Evolutionary conservation across 2,888 invertebrate species (phyloP).

Genomic region (Petrolisthes cinctipes): DNA sequence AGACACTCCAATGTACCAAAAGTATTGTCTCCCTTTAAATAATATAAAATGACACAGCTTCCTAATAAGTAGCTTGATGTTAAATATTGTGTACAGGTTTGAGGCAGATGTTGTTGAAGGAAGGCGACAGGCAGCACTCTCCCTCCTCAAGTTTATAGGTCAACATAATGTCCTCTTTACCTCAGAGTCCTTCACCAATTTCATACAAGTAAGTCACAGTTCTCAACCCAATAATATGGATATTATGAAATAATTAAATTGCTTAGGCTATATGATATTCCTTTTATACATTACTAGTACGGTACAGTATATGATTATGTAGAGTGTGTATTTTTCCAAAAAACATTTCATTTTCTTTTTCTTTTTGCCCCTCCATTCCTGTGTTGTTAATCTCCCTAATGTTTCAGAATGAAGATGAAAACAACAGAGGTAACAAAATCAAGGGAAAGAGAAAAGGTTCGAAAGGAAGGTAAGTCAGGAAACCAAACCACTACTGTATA

Average conservation of each 20-base stretch:
- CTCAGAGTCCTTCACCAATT: conserved; percentile 47
- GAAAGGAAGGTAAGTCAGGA: conserved; percentile 39
- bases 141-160: conserved; percentile 42
- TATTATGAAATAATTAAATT: too few species aligned
- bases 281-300: too few species aligned
- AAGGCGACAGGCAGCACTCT: conserved; percentile 35
- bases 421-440: background rate
- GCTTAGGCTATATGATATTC: too few species aligned
- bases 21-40: background rate
- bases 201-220: conserved; percentile 34
- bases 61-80: background rate
- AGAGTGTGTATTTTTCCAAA: too few species aligned
- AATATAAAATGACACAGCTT: background rate
- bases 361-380: too few species aligned
- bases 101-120: conserved; percentile 52
- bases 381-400: too few species aligned
- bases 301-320: too few species aligned
- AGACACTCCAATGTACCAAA: too few species aligned
- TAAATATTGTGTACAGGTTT: conserved; percentile 18
- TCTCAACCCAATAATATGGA: too few species aligned
- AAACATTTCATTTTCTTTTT: too few species aligned
- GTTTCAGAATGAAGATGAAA: conserved; percentile 42
- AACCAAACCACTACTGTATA: too few species aligned
- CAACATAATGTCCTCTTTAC: conserved; percentile 46
- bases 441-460: conserved; percentile 30